These are phyloP conservation scores for Sinocyclocheilus maitianheensis DNA, from an alignment of 2,113 vertebrate species.

Conservation along the genomic window DNA sequence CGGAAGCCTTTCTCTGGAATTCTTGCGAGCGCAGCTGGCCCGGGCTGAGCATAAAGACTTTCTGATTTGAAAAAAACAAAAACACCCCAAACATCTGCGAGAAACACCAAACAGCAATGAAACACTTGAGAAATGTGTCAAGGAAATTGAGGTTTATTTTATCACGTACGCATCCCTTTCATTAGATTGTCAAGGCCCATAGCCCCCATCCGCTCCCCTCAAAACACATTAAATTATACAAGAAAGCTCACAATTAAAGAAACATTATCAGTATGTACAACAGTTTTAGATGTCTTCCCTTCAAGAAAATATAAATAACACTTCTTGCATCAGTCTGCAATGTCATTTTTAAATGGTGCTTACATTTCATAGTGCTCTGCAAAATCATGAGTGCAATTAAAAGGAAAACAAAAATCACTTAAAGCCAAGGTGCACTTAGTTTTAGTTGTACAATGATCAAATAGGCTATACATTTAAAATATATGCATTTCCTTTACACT, in stretches of 20 bases:
- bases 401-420: slow-evolving; percentile 64
- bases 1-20: not conserved
- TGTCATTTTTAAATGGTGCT: slow-evolving; percentile 89
- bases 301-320: slow-evolving; percentile 98
- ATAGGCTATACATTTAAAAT: slow-evolving; percentile 31
- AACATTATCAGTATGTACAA: slow-evolving; percentile 86
- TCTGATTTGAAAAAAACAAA: too few species aligned
- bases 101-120: not conserved
- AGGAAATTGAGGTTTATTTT: slow-evolving; percentile 74
- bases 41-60: too few species aligned
- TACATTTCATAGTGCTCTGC: slow-evolving; percentile 88
- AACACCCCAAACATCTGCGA: too few species aligned
- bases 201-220: slow-evolving; percentile 70
- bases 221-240: slow-evolving; percentile 95
- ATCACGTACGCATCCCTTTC: slow-evolving; percentile 96
- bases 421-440: slow-evolving; percentile 43
- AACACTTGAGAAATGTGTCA: not conserved
- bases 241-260: slow-evolving; percentile 67
- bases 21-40: too few species aligned
- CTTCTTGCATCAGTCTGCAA: slow-evolving; percentile 79
- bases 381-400: slow-evolving; percentile 83
- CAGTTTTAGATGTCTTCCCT: slow-evolving; percentile 85
- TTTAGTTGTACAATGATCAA: slow-evolving; percentile 30
- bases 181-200: slow-evolving; percentile 88
- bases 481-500: slow-evolving; percentile 10